Conservation (phyloP, 2,888 invertebrate species). For the Amblyteles armatorius region DNA sequence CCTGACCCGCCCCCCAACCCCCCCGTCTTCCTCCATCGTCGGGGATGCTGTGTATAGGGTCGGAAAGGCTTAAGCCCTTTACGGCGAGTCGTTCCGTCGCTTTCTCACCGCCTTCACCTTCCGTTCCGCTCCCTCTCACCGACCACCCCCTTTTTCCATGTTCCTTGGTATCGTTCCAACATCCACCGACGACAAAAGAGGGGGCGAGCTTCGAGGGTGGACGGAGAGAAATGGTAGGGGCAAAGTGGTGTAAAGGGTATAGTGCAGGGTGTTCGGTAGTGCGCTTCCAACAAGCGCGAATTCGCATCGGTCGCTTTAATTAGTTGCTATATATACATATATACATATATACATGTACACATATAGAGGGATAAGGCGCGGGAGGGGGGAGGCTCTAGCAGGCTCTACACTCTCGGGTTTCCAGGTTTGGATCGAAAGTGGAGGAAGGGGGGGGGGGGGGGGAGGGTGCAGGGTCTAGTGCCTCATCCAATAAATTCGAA, state of each 20-base stretch:
- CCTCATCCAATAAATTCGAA: conserved; percentile 49
- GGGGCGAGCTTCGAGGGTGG: neutral
- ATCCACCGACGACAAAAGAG: conserved; percentile 18
- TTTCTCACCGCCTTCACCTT: conserved; percentile 1
- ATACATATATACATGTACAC: neutral
- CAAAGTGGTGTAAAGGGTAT: conserved; percentile 31
- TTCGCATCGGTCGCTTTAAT: conserved; percentile 41
- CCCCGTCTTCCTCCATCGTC: no score
- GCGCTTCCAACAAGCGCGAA: conserved; percentile 35
- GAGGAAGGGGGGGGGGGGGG: conserved; percentile 17
- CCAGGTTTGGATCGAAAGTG: conserved; percentile 30
- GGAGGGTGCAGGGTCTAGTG: conserved; percentile 25
- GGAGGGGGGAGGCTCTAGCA: neutral
- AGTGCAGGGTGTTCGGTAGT: conserved; percentile 39
- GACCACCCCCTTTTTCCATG: neutral
- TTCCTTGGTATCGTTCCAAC: conserved; percentile 38
- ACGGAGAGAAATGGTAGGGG: conserved; percentile 7
- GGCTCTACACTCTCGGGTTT: conserved; percentile 37
- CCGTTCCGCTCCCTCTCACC: conserved; percentile 1
- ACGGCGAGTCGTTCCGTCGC: conserved; percentile 7
- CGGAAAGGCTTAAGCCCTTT: conserved; percentile 5
- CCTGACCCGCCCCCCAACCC: no score
- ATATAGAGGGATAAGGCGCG: neutral
- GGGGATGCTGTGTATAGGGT: neutral
- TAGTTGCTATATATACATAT: conserved; percentile 34